A percentile compares a stretch with the other conserved stretches of the same genome.
phyloP scores from a whole-genome alignment of 2,888 invertebrate species.

The Bimastos eiseni region DNA sequence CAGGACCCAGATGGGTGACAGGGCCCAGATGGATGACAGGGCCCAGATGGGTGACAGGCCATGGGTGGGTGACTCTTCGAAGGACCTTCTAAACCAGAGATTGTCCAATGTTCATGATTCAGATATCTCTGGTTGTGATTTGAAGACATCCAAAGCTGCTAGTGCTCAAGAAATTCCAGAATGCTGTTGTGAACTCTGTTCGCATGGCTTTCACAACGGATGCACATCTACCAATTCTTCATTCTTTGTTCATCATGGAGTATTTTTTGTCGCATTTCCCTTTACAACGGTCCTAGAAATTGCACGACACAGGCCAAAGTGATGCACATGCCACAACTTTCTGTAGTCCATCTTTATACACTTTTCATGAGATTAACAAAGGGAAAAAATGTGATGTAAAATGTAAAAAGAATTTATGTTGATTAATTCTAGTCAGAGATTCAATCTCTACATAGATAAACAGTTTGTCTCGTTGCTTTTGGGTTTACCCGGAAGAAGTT shows the following conservation, averaged over 20 bases:
- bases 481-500: neutral
- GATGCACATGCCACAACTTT: neutral
- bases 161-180: neutral
- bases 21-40: too few relatives aligned
- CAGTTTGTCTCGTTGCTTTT: neutral
- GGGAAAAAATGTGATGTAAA: neutral
- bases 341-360: neutral
- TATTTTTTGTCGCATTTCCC: constrained; percentile 14
- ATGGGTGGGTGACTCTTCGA: neutral
- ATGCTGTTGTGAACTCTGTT: neutral
- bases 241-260: constrained; percentile 20
- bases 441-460: neutral
- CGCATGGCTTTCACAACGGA: neutral
- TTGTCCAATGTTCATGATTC: neutral
- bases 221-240: constrained; percentile 3
- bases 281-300: neutral
- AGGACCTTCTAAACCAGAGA: neutral
- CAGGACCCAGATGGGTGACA: too few relatives aligned
- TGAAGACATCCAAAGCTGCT: neutral
- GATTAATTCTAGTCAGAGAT: neutral
- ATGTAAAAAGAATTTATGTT: neutral
- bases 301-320: constrained; percentile 19
- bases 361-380: neutral
- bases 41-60: too few relatives aligned
- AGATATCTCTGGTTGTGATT: neutral